Conservation (phyloP, 1,140 invertebrate genomes). For the Drosophila ohnishii region DNA sequence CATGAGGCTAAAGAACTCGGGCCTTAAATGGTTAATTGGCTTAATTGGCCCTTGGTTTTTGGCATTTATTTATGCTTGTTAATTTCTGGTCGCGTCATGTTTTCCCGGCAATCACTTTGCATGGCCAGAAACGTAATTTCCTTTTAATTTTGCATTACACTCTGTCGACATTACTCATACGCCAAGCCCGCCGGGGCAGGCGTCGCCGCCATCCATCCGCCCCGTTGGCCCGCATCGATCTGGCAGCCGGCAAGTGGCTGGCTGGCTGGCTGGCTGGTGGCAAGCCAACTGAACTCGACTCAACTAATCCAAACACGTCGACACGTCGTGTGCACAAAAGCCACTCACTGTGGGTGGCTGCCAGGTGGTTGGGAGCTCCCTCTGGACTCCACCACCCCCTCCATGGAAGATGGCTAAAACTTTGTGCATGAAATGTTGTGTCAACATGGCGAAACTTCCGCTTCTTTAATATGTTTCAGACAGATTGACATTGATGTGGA, state of each 20-base stretch:
- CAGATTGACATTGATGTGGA: constrained; percentile 82
- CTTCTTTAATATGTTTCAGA: constrained; percentile 81
- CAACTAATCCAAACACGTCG: constrained; percentile 72
- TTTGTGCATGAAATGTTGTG: constrained; percentile 78
- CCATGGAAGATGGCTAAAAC: constrained; percentile 46
- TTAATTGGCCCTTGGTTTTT: constrained; percentile 42
- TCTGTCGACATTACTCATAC: constrained; percentile 55
- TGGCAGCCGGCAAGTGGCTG: constrained; percentile 40
- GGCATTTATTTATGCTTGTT: constrained; percentile 21
- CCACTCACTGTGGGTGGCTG: constrained; percentile 54
- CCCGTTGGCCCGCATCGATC: constrained; percentile 43
- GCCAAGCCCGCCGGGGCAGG: constrained; percentile 7
- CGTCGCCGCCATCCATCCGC: constrained; percentile 1
- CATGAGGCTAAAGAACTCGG: neutral
- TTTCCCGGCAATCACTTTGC: constrained; percentile 31
- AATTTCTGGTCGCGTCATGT: constrained; percentile 30
- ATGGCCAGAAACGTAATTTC: constrained; percentile 48
- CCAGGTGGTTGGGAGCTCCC: constrained; percentile 26
- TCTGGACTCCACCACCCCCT: neutral
- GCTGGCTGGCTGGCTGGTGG: constrained; percentile 12
- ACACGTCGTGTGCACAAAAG: constrained; percentile 68
- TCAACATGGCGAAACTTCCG: constrained; percentile 81
- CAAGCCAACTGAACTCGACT: constrained; percentile 42
- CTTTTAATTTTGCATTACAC: constrained; percentile 61
- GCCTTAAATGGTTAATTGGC: constrained; percentile 38